A percentile compares a stretch with the other conserved stretches of the same genome.
Evolutionary conservation across 2,797 vertebrate genomes (phyloP).

Genomic region (Megalops cyprinoides): DNA sequence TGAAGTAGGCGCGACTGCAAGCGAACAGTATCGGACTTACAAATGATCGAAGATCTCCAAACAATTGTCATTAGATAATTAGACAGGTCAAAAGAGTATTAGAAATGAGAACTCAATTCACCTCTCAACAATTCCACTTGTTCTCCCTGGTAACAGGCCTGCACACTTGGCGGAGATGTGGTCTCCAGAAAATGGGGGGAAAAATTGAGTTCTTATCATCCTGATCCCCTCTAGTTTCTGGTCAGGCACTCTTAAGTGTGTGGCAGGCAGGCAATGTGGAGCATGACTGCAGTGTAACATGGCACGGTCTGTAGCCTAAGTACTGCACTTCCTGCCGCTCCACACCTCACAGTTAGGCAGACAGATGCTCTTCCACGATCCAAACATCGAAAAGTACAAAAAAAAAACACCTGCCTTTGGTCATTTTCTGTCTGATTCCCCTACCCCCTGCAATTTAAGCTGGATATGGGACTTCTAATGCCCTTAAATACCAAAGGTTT

Average conservation of each 20-base stretch:
- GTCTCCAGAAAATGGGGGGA: not conserved
- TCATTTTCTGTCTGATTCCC: conserved; percentile 27
- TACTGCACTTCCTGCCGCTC: not conserved
- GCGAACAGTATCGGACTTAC: not conserved
- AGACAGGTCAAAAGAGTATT: no score
- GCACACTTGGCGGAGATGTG: not conserved
- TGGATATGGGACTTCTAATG: conserved; percentile 39
- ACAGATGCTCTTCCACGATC: no score
- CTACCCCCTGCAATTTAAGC: conserved; percentile 38
- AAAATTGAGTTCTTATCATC: not conserved
- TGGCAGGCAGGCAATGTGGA: not conserved
- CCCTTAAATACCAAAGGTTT: conserved; percentile 41
- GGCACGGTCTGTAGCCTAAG: no score
- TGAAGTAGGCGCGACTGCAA: not conserved
- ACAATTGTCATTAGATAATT: no score
- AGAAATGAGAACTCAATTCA: no score
- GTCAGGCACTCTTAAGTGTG: not conserved
- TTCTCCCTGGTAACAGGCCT: no score
- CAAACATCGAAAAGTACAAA: not conserved
- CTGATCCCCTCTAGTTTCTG: not conserved
- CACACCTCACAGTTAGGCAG: not conserved
- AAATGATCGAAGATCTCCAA: not conserved
- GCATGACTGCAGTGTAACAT: no score
- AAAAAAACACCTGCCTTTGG: not conserved
- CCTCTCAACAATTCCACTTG: no score